A percentile compares a stretch with the other conserved stretches of the same genome.
Conservation (phyloP, 2,888 invertebrate genomes). For the Camptogramma bilineatum region DNA sequence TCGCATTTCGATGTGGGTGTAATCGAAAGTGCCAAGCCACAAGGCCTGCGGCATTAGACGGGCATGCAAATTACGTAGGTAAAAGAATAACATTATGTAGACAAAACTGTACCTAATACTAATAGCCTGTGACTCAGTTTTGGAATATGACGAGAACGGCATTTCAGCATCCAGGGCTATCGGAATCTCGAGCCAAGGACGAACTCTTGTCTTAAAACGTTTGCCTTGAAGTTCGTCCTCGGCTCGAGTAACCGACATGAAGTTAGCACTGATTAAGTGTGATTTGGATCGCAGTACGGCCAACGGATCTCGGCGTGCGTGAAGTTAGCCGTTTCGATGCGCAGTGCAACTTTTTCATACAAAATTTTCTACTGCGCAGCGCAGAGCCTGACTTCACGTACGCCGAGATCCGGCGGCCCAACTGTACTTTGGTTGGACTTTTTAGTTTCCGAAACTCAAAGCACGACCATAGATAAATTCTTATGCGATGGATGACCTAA, state of each 20-base stretch:
- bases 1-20: constrained; percentile 21
- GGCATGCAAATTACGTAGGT: constrained; percentile 12
- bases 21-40: constrained; percentile 30
- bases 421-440: too few species aligned
- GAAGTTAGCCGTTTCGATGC: too few species aligned
- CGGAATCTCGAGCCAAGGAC: neutral
- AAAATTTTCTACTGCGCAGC: too few species aligned
- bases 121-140: neutral
- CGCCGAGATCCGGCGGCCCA: too few species aligned
- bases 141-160: neutral
- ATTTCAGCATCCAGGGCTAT: neutral
- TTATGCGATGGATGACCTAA: too few species aligned
- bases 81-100: neutral
- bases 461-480: too few species aligned
- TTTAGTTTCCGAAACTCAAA: too few species aligned
- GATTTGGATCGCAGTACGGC: too few species aligned
- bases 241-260: neutral
- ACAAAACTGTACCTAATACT: neutral
- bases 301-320: too few species aligned
- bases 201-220: neutral
- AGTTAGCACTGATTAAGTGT: too few species aligned
- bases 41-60: constrained; percentile 11
- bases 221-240: neutral
- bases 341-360: too few species aligned
- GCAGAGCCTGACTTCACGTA: too few species aligned